Conservation (phyloP, 1,140 invertebrate genomes). For the Sinella curviseta region DNA sequence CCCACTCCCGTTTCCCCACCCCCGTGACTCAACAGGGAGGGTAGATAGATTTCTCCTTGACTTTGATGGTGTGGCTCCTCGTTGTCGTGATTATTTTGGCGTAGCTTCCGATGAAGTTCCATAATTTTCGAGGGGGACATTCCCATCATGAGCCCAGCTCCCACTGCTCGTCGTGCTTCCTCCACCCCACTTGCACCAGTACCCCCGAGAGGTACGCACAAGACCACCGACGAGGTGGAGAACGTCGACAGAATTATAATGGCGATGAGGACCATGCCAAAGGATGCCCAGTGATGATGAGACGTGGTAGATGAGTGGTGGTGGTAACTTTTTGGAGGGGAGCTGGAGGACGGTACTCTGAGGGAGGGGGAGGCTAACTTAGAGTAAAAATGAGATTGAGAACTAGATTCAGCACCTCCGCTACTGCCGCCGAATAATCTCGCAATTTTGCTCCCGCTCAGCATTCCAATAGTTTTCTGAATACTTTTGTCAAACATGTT, state of each 20-base stretch:
- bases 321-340: background rate
- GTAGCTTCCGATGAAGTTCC: too few species aligned
- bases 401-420: background rate
- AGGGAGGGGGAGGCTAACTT: background rate
- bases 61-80: background rate
- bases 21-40: background rate
- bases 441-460: background rate
- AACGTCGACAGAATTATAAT: background rate
- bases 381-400: too few species aligned
- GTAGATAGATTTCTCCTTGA: background rate
- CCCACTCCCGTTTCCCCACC: background rate
- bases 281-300: background rate
- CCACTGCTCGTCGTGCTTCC: background rate
- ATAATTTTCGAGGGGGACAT: background rate
- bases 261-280: background rate
- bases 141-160: too few species aligned
- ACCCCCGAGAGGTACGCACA: background rate
- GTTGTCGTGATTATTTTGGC: too few species aligned
- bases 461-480: background rate
- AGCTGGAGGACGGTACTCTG: background rate
- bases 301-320: background rate
- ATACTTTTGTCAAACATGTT: background rate
- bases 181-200: background rate
- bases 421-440: background rate
- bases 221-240: background rate